These are phyloP conservation scores for Lycaena phlaeas DNA, from an alignment of 2,888 invertebrate genomes.

Conservation along the genomic window DNA sequence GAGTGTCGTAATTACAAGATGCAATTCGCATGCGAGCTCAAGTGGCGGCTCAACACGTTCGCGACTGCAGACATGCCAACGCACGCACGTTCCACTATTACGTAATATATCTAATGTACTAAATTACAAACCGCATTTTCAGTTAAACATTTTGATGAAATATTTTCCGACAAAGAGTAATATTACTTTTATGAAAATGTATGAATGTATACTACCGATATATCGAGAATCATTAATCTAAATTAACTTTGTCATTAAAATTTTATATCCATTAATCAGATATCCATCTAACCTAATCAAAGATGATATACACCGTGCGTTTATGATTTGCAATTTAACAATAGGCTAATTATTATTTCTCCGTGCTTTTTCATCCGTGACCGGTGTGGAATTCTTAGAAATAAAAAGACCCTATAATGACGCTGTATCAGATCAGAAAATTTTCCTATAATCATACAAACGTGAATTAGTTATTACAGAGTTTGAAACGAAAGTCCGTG, in stretches of 20 bases:
- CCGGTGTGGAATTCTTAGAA: conserved; percentile 12
- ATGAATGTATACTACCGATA: neutral
- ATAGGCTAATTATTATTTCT: conserved; percentile 7
- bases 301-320: conserved; percentile 1
- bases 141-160: conserved; percentile 1
- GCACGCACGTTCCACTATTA: conserved; percentile 18
- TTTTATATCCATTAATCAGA: conserved; percentile 4
- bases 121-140: conserved; percentile 1
- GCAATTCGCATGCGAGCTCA: conserved; percentile 53
- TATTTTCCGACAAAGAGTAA: neutral
- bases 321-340: conserved; percentile 5
- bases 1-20: conserved; percentile 59
- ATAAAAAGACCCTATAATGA: conserved; percentile 9
- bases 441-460: conserved; percentile 12
- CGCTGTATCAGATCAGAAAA: conserved; percentile 9
- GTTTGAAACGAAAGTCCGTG: conserved; percentile 13
- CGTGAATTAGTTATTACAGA: conserved; percentile 14
- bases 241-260: conserved; percentile 1
- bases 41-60: conserved; percentile 35
- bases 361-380: conserved; percentile 2
- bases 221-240: neutral
- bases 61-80: conserved; percentile 31
- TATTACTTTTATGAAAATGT: neutral
- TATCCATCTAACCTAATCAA: neutral
- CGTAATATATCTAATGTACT: conserved; percentile 3